phyloP scores from a whole-genome alignment of 2,888 invertebrate species.

The Phytoseiulus persimilis region DNA sequence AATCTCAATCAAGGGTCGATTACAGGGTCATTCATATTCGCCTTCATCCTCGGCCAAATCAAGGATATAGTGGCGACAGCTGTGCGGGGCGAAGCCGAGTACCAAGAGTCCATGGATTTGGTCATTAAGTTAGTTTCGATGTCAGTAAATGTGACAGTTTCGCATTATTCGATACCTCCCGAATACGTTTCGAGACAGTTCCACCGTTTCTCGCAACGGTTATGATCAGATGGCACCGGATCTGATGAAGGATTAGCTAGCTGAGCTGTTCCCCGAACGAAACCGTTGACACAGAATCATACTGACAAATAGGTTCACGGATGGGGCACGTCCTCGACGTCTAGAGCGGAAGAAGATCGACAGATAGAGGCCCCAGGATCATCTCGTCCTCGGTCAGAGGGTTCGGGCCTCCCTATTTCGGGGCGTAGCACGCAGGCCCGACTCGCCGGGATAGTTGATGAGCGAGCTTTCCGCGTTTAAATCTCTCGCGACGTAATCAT shows the following conservation, averaged over 20 bases:
- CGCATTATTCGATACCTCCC: not conserved
- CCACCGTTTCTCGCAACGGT: too few species aligned
- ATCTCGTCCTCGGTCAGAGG: too few species aligned
- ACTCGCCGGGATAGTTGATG: not conserved
- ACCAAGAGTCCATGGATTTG: constrained; percentile 16
- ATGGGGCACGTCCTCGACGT: too few species aligned
- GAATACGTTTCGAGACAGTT: too few species aligned
- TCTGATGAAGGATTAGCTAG: too few species aligned
- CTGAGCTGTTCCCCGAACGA: too few species aligned
- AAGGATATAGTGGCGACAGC: constrained; percentile 25
- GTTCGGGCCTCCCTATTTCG: too few species aligned
- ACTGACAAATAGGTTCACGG: too few species aligned
- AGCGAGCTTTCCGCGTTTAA: not conserved
- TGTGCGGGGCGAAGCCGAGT: not conserved
- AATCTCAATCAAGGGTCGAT: not conserved
- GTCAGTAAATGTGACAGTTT: not conserved
- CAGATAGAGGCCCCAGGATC: too few species aligned
- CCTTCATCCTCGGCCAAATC: constrained; percentile 31
- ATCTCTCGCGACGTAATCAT: not conserved
- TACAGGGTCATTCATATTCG: constrained; percentile 30
- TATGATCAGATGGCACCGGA: too few species aligned
- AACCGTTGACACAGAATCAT: too few species aligned
- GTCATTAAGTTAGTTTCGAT: not conserved
- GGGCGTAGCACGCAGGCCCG: not conserved
- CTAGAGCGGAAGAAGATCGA: too few species aligned